phyloP scores from a whole-genome alignment of 2,888 invertebrate genomes.

The Phlogophora meticulosa region DNA sequence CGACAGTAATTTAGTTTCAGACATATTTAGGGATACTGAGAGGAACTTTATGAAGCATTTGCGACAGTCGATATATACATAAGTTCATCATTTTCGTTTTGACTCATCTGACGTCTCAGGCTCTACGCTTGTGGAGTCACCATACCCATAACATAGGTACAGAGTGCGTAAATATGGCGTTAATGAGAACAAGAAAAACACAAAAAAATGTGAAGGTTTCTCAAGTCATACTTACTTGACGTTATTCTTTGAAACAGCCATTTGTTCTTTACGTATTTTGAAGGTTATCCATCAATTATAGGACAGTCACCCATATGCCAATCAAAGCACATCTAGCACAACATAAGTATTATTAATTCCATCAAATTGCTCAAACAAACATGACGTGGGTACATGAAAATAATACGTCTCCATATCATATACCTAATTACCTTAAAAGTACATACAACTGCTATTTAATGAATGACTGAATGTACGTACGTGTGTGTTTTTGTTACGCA shows the following conservation, averaged over 20 bases:
- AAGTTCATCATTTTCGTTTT: not conserved
- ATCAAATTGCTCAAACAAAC: slow-evolving; percentile 27
- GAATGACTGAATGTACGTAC: not conserved
- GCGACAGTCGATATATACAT: too few species aligned
- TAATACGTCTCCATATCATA: slow-evolving; percentile 24
- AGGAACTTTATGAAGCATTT: not conserved
- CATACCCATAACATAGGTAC: too few species aligned
- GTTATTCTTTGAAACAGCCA: too few species aligned
- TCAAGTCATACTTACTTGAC: too few species aligned
- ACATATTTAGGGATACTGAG: not conserved
- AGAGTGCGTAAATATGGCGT: too few species aligned
- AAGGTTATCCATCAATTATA: too few species aligned
- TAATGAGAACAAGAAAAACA: not conserved
- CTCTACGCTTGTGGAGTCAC: too few species aligned
- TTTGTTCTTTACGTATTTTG: too few species aligned
- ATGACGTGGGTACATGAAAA: slow-evolving; percentile 30
- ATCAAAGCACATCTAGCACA: slow-evolving; percentile 4
- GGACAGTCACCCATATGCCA: slow-evolving; percentile 3
- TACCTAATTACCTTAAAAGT: slow-evolving; percentile 18
- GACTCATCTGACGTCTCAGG: not conserved
- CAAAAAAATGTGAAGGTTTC: not conserved
- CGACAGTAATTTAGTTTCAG: slow-evolving; percentile 11
- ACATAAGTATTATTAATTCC: not conserved
- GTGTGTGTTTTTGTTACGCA: slow-evolving; percentile 23
- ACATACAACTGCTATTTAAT: slow-evolving; percentile 7